Base-by-base conservation (phyloP, 2,113 vertebrate species). In the Asarcornis scutulata region DNA sequence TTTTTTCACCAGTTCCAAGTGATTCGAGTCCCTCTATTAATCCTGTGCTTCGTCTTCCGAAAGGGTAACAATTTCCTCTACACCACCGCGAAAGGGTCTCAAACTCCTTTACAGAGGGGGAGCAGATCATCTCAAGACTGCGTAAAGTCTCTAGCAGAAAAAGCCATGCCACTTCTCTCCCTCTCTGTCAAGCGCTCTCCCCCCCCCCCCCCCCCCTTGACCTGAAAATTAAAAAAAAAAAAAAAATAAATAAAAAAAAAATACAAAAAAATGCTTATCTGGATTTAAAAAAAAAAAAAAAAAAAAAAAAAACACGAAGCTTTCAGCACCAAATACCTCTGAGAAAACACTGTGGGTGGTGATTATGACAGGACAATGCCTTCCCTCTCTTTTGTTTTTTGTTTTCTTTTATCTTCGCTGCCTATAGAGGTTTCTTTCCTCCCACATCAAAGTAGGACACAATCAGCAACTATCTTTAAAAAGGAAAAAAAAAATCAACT, bases 271-370 rank as follows among this genome's bases (percentile, higher is more conserved):
- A 46, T 46, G 34, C 93, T 95, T 97, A 73, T 96, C 79, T 91
- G 52, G 34, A 36, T 21, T 22, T 22, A 6, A 11, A 13, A 52
- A 52, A 52, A 7, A 52, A 3, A 15, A 8, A 6, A 46, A 4
- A 4, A 40, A 13, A 10, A 8, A 48, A 91, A 84, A 75, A 94
- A 97, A 89, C 90, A 97, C 73, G 91, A 95, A 95, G 88, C 87
- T 97, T 98, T 97, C 93, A 95, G 93, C 86, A 88, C 76, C 84
- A 94, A 97, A 85, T 87, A 95, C 75, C 96, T 87, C 96, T 93
- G 93, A 90, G 89, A 95, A 97, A 98, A 97, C 79, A 93, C 89
- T 79, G 94, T 90, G 55, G 27, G 87, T 40, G 20, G 82, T 92
- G 89, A 96, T 97, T 96, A 91, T 60, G 84, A 87, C 13, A 40